phyloP scores from a whole-genome alignment of 2,888 invertebrate genomes.

The Tinea trinotella region DNA sequence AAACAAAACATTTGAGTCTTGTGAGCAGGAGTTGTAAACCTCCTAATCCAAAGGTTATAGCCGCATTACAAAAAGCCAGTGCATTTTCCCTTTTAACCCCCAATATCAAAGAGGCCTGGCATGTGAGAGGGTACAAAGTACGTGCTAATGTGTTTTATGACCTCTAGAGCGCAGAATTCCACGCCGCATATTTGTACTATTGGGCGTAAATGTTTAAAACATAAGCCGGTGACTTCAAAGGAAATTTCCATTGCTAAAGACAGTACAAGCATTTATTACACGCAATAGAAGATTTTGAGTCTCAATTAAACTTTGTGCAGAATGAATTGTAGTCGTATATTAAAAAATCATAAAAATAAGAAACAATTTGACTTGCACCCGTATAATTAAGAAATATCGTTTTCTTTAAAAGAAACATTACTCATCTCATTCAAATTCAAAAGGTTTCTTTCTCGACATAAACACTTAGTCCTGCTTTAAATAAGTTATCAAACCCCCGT shows the following conservation, averaged over 20 bases:
- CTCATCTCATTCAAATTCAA: conserved; percentile 20
- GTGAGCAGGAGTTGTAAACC: not conserved
- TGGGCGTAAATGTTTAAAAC: conserved; percentile 18
- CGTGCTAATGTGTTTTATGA: conserved; percentile 67
- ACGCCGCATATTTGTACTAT: conserved; percentile 28
- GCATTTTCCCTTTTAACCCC: conserved; percentile 53
- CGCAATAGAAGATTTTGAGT: not conserved
- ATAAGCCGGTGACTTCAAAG: not conserved
- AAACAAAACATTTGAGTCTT: no score
- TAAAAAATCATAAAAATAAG: no score
- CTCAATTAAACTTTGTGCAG: not conserved
- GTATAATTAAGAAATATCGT: not conserved
- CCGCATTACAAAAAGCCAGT: conserved; percentile 65
- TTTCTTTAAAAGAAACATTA: conserved; percentile 22
- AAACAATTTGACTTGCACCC: not conserved
- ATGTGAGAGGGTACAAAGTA: conserved; percentile 38
- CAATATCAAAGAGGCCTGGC: conserved; percentile 35
- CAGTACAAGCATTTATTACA: not conserved
- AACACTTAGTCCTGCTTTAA: conserved; percentile 39
- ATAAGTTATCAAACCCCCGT: conserved; percentile 50
- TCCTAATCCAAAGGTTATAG: conserved; percentile 35
- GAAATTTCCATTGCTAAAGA: conserved; percentile 4
- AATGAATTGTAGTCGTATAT: no score
- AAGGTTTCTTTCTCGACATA: conserved; percentile 24
- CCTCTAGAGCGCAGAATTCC: conserved; percentile 40